These are phyloP conservation scores for Tenthredo mesomela DNA, from an alignment of 2,888 invertebrate genomes.

Conservation along the genomic window DNA sequence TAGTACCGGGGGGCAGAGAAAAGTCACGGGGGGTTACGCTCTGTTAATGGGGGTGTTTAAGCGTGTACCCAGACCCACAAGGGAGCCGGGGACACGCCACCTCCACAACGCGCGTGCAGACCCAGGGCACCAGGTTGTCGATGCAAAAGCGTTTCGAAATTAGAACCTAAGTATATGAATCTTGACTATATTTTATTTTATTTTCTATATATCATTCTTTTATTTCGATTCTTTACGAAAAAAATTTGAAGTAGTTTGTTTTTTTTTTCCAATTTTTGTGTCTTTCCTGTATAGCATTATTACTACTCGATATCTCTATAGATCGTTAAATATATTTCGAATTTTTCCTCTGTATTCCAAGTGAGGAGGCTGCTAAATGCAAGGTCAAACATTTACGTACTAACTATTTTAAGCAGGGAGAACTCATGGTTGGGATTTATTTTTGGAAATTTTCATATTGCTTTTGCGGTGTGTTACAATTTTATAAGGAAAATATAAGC, in stretches of 20 bases:
- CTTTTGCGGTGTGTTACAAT: not conserved
- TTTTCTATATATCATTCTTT: too few relatives aligned
- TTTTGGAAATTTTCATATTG: constrained; percentile 35
- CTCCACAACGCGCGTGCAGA: constrained; percentile 40
- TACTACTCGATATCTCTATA: not conserved
- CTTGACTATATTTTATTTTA: not conserved
- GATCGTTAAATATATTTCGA: not conserved
- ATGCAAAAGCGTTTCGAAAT: constrained; percentile 2
- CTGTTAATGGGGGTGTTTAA: constrained; percentile 68
- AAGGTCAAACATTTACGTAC: constrained; percentile 23
- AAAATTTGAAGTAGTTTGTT: not conserved
- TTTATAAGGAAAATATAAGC: not conserved
- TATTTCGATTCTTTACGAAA: not conserved
- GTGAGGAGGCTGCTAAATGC: constrained; percentile 22
- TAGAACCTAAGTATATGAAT: not conserved
- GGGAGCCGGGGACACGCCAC: constrained; percentile 40
- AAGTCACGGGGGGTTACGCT: constrained; percentile 67
- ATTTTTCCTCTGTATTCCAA: not conserved
- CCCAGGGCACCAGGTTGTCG: constrained; percentile 12
- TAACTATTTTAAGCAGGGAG: constrained; percentile 10
- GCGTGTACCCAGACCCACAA: constrained; percentile 57
- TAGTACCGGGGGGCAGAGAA: constrained; percentile 60
- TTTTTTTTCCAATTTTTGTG: not conserved
- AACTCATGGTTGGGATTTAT: constrained; percentile 19
- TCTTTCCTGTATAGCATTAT: not conserved